A percentile compares a stretch with the other conserved stretches of the same genome.
These are phyloP conservation scores for Pheosia tremula DNA, from an alignment of 2,888 invertebrate genomes.

Conservation along the genomic window DNA sequence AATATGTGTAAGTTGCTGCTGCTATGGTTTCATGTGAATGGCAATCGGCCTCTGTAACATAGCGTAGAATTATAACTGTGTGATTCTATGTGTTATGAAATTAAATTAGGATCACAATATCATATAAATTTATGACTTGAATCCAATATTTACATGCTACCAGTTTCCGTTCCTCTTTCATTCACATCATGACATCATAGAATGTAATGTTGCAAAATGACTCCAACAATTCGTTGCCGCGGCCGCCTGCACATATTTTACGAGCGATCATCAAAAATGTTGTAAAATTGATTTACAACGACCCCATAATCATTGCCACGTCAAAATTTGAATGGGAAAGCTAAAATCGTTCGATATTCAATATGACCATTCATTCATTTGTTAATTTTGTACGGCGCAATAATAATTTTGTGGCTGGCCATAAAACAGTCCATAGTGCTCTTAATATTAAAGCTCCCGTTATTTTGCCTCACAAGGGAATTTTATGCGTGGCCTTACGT, in stretches of 20 bases:
- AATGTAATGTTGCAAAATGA: constrained; percentile 14
- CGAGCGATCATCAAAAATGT: constrained; percentile 72
- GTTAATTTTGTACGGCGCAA: constrained; percentile 73
- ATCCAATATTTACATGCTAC: constrained; percentile 45
- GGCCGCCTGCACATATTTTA: constrained; percentile 51
- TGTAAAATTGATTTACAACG: constrained; percentile 78
- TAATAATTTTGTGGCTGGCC: constrained; percentile 69
- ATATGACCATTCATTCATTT: constrained; percentile 72
- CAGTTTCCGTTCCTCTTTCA: not conserved
- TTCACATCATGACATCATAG: constrained; percentile 14
- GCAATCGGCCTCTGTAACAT: too few relatives aligned
- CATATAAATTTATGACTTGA: too few relatives aligned
- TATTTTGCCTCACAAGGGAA: constrained; percentile 31
- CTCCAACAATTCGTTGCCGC: constrained; percentile 53
- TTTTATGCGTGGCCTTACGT: constrained; percentile 24
- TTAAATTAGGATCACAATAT: too few relatives aligned
- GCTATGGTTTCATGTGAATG: too few relatives aligned
- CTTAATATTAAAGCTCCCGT: constrained; percentile 61
- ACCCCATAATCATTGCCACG: constrained; percentile 61
- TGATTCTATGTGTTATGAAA: too few relatives aligned
- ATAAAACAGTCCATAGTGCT: constrained; percentile 65
- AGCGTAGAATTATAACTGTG: too few relatives aligned
- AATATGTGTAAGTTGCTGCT: too few relatives aligned
- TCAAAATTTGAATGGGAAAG: constrained; percentile 58
- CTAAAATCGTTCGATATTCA: constrained; percentile 73